Base-by-base conservation (phyloP, 2,797 vertebrate genomes). In the Holocentrus rufus region DNA sequence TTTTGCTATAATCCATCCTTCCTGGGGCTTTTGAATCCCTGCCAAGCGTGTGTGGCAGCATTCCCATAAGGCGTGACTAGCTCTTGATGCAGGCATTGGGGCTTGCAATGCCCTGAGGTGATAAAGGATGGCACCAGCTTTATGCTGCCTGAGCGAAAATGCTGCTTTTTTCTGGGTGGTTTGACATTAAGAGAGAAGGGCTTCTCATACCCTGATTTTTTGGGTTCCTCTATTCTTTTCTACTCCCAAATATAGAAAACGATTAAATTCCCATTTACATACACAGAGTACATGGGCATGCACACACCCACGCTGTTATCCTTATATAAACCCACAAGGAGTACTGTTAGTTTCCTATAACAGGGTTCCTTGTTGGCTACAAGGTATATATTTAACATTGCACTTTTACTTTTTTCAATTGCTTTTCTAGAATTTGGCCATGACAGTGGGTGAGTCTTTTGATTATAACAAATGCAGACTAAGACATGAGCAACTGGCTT, bases 101-200 rank as follows among this genome's bases (percentile, higher is more conserved):
- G 72, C 77, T 56, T 13, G 70, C 70, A 76, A 73, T 74, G 69
- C 80, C 87, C 88, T 7, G 63, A 65, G 76, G 85, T 79, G 85
- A 86, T 79, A 77, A 86, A 90, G 63, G 72, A 87, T 80, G 76
- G 76, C 87, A 87, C 76, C 82, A 69, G 82, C 63, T 86, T 80
- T 52, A 62, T 69, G 63, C 65, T 80, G 79, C 86, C 77, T 76
- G 59, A 82, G 61, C 78, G 75, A 86, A 87, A 83, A 22, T 2
- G 6, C 76, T 50, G 77, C 49, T 69, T 74, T 80, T 76, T 74
- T 83, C 54, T 77, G 74, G 42, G 68, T 74, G 71, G 59, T 61
- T 73, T 84, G 57, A 68, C 63, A 75, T 72, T 70, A 69, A 80
- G 69, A 68, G 30, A 34, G 63, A 54, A 27, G 27, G 64, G 20